These are phyloP conservation scores for Pyrrhia umbra DNA, from an alignment of 2,888 invertebrate species.

Conservation along the genomic window DNA sequence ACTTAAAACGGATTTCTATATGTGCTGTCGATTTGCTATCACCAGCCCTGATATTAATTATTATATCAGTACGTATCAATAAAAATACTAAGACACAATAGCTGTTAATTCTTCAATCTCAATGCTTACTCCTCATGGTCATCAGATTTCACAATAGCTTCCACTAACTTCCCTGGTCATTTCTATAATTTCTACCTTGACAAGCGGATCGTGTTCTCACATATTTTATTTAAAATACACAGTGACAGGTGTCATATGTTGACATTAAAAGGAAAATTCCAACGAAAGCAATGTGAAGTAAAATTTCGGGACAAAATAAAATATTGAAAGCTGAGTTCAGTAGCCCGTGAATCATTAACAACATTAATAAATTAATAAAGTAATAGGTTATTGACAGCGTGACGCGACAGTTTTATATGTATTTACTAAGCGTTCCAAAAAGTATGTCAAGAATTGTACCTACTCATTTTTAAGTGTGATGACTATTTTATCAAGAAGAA, in stretches of 20 bases:
- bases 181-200: too few relatives aligned
- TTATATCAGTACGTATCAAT: too few relatives aligned
- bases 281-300: not conserved
- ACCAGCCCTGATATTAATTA: too few relatives aligned
- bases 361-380: slow-evolving; percentile 25
- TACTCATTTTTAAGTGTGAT: not conserved
- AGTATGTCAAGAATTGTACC: slow-evolving; percentile 27
- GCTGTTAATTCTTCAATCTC: too few relatives aligned
- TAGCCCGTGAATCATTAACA: slow-evolving; percentile 37
- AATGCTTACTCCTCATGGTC: too few relatives aligned
- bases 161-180: too few relatives aligned
- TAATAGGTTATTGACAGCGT: slow-evolving; percentile 14
- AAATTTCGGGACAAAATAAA: slow-evolving; percentile 35
- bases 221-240: not conserved
- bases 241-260: slow-evolving; percentile 8
- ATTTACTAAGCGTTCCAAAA: slow-evolving; percentile 19
- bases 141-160: too few relatives aligned
- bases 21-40: too few relatives aligned
- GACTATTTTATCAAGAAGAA: not conserved
- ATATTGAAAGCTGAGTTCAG: slow-evolving; percentile 30
- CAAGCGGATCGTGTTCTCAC: too few relatives aligned
- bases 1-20: too few relatives aligned
- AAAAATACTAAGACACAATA: too few relatives aligned
- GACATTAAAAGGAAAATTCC: slow-evolving; percentile 25
- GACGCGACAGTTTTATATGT: slow-evolving; percentile 27